phyloP scores from a whole-genome alignment of 2,888 invertebrate genomes.

The Seladonia tumulorum region DNA sequence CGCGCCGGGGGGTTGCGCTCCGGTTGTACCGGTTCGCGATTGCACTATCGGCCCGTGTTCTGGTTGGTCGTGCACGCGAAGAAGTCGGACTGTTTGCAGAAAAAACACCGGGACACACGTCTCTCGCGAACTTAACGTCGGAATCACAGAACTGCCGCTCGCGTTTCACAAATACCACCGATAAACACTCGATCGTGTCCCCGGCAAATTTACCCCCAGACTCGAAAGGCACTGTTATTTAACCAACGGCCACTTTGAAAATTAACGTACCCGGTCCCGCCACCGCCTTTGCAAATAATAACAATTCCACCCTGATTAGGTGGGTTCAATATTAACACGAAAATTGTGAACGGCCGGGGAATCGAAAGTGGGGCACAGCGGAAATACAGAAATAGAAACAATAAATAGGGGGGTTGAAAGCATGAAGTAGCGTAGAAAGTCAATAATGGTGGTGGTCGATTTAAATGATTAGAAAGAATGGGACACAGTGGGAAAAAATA shows the following conservation, averaged over 20 bases:
- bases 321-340: not conserved
- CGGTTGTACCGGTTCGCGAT: conserved; percentile 34
- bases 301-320: not conserved
- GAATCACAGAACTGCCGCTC: not conserved
- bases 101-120: not conserved
- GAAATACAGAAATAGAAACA: not conserved
- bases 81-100: not conserved
- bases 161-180: not conserved
- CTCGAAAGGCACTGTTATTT: not conserved
- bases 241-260: not conserved
- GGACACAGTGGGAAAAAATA: not conserved
- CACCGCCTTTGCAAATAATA: not conserved
- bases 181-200: conserved; percentile 3
- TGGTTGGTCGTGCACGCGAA: conserved; percentile 30
- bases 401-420: not conserved
- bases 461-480: not conserved
- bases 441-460: not conserved
- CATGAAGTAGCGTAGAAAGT: not conserved
- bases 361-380: not conserved
- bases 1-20: conserved; percentile 14
- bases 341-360: not conserved
- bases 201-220: not conserved
- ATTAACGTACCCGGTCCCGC: not conserved
- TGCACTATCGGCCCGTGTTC: conserved; percentile 51
- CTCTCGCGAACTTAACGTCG: not conserved